Percentiles rank a stretch among this genome's conserved stretches.
Conservation (phyloP, 1,140 invertebrate genomes). For the Grapholita molesta region DNA sequence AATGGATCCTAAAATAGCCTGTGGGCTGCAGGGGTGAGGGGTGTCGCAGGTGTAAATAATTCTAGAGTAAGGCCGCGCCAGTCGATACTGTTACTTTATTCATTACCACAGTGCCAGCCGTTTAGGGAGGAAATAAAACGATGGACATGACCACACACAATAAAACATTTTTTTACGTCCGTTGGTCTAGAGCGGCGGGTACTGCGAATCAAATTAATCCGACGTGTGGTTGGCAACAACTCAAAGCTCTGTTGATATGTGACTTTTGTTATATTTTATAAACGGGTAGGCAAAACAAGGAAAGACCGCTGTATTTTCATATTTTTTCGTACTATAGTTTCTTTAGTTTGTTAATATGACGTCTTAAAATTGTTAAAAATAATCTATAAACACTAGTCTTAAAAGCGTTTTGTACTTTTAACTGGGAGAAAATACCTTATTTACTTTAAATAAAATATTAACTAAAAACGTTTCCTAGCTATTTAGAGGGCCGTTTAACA, state of each 20-base stretch:
- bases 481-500: background rate
- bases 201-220: background rate
- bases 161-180: background rate
- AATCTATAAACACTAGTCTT: background rate
- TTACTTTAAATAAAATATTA: background rate
- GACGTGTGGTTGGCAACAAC: background rate
- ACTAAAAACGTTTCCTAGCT: background rate
- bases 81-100: slow-evolving; percentile 73
- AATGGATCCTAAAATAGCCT: slow-evolving; percentile 38
- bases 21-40: slow-evolving; percentile 25
- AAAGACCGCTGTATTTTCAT: background rate
- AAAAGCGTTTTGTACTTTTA: background rate
- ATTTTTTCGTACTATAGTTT: background rate
- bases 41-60: slow-evolving; percentile 65
- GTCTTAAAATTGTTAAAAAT: background rate
- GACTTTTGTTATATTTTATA: background rate
- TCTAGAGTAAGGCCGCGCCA: slow-evolving; percentile 46
- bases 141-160: slow-evolving; percentile 35
- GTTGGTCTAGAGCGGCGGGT: background rate
- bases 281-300: background rate
- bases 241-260: background rate
- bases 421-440: background rate
- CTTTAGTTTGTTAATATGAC: background rate
- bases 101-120: slow-evolving; percentile 53
- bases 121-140: slow-evolving; percentile 40